Evolutionary conservation across 2,888 invertebrate genomes (phyloP).

Genomic region (Rapana venosa): DNA sequence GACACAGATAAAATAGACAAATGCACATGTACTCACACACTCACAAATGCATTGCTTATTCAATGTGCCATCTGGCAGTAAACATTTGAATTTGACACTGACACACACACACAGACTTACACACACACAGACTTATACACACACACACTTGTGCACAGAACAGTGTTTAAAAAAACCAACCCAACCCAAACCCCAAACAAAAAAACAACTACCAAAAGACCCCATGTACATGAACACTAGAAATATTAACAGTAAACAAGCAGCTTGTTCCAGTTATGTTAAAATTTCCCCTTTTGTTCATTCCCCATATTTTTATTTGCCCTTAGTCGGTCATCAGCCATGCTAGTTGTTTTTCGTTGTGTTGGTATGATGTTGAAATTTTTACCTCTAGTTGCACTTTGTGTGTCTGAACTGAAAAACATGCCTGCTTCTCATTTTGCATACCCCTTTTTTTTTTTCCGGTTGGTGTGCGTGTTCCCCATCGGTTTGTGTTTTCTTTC

Average conservation of each 20-base stretch:
- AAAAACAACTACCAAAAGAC: too few species aligned
- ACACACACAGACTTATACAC: not conserved
- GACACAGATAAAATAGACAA: not conserved
- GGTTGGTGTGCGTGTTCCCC: slow-evolving; percentile 13
- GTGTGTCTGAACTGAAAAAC: not conserved
- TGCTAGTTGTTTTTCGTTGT: not conserved
- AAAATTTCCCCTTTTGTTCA: not conserved
- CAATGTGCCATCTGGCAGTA: not conserved
- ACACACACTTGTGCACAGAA: not conserved
- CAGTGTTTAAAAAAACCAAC: not conserved
- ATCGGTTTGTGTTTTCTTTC: slow-evolving; percentile 47
- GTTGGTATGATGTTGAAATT: not conserved
- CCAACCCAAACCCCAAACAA: too few species aligned
- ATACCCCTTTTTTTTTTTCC: not conserved
- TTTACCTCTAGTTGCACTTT: not conserved
- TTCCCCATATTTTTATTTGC: not conserved
- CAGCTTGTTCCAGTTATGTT: not conserved
- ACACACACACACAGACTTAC: not conserved
- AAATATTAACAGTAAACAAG: not conserved
- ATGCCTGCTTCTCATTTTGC: not conserved
- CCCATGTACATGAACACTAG: too few species aligned
- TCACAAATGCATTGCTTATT: not conserved
- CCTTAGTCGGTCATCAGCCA: not conserved
- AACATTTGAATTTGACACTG: not conserved
- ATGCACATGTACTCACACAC: not conserved